phyloP scores from a whole-genome alignment of 2,797 vertebrate species.

The Jordanella pulchra region DNA sequence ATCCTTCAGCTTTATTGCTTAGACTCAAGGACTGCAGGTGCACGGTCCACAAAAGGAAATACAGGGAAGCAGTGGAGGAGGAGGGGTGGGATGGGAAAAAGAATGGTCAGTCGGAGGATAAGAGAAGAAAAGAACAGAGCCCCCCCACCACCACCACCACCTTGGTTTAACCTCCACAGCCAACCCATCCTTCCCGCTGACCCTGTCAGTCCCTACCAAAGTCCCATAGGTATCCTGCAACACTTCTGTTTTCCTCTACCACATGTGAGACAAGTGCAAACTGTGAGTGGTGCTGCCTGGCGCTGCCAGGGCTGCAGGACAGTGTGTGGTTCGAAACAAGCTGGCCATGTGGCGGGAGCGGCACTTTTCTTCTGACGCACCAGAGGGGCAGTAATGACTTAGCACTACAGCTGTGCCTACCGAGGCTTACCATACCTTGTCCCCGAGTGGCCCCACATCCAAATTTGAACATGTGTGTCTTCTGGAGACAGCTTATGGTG shows the following conservation, averaged over 20 bases:
- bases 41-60: constrained; percentile 70
- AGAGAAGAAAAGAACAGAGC: constrained; percentile 67
- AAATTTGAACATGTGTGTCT: constrained; percentile 23
- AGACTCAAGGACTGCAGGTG: constrained; percentile 80
- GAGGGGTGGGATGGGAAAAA: constrained; percentile 57
- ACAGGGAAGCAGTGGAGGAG: constrained; percentile 13
- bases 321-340: constrained; percentile 57
- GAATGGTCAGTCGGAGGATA: constrained; percentile 73
- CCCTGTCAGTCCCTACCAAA: constrained; percentile 24
- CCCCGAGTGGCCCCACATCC: constrained; percentile 52
- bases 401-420: constrained; percentile 75
- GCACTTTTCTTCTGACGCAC: constrained; percentile 68
- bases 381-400: constrained; percentile 77
- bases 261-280: constrained; percentile 72
- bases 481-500: constrained; percentile 3
- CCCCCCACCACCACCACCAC: constrained; percentile 58
- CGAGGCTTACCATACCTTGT: constrained; percentile 61
- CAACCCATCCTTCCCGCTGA: constrained; percentile 54
- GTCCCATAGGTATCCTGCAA: constrained; percentile 21
- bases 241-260: constrained; percentile 44
- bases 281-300: constrained; percentile 61
- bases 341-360: constrained; percentile 64
- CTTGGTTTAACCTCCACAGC: constrained; percentile 64
- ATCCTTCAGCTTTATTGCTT: constrained; percentile 80
- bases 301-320: constrained; percentile 56